A percentile compares a stretch with the other conserved stretches of the same genome.
Conservation (phyloP, 2,888 invertebrate genomes). For the Trissolcus japonicus region DNA sequence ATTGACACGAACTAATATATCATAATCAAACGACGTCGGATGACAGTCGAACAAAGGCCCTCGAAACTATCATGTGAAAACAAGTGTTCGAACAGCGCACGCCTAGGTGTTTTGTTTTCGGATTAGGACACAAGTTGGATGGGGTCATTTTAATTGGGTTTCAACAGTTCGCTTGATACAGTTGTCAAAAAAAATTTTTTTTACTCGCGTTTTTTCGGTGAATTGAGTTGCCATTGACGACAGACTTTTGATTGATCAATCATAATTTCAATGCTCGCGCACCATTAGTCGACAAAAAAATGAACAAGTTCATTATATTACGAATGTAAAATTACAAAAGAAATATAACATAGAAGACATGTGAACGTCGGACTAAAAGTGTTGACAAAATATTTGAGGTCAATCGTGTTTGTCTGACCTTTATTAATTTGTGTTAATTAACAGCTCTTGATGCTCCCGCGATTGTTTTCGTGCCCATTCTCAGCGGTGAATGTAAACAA, state of each 20-base stretch:
- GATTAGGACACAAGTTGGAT: conserved; percentile 5
- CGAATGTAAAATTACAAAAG: too few relatives aligned
- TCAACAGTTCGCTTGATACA: conserved; percentile 8
- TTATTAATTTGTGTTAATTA: too few relatives aligned
- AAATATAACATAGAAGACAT: too few relatives aligned
- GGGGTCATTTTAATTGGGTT: conserved; percentile 17
- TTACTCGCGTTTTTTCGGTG: not conserved
- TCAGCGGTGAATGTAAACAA: too few relatives aligned
- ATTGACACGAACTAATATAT: conserved; percentile 51
- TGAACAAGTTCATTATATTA: too few relatives aligned
- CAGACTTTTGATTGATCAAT: conserved; percentile 2
- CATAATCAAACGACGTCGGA: conserved; percentile 45
- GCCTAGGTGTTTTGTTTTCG: conserved; percentile 23
- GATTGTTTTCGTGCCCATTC: too few relatives aligned
- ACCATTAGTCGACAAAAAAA: too few relatives aligned
- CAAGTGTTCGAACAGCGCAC: conserved; percentile 21
- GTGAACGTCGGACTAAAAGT: too few relatives aligned
- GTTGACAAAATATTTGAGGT: too few relatives aligned
- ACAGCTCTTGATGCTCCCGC: too few relatives aligned
- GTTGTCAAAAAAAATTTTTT: conserved; percentile 19
- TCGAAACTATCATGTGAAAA: conserved; percentile 30
- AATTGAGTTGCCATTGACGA: not conserved
- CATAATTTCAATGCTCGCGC: not conserved
- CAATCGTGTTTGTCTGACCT: too few relatives aligned
- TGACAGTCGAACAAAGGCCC: conserved; percentile 43